Evolutionary conservation across 1,140 invertebrate species (phyloP).

Genomic region (Metopolophium dirhodum): DNA sequence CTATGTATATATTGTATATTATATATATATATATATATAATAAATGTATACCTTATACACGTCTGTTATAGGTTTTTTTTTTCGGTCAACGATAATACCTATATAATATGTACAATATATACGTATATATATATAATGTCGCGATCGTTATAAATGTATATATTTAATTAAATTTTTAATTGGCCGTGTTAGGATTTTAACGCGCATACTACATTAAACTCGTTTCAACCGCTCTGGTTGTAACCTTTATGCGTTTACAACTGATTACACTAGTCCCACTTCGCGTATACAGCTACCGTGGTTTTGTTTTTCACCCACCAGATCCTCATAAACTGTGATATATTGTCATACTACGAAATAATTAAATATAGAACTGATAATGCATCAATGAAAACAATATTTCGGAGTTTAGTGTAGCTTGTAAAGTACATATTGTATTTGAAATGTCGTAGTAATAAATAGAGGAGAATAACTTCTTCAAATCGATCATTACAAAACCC

Average conservation of each 20-base stretch:
- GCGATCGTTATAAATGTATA: slow-evolving; percentile 44
- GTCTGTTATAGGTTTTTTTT: background rate
- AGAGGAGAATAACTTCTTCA: background rate
- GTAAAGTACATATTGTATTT: background rate
- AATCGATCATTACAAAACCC: background rate
- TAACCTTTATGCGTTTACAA: slow-evolving; percentile 16
- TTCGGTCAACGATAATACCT: background rate
- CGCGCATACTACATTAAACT: slow-evolving; percentile 33
- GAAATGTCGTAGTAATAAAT: background rate
- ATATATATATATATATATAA: background rate
- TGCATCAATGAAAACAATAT: background rate
- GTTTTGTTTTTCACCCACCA: background rate
- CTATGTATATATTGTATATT: background rate
- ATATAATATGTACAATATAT: background rate
- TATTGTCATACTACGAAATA: background rate
- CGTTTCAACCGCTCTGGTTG: slow-evolving; percentile 25
- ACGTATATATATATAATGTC: background rate
- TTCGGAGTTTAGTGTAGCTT: background rate
- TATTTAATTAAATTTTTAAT: slow-evolving; percentile 53
- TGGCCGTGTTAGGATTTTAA: slow-evolving; percentile 36
- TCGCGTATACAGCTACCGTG: background rate
- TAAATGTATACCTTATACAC: background rate
- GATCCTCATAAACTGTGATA: background rate
- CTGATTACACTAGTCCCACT: slow-evolving; percentile 4
- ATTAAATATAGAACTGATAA: background rate